These are phyloP conservation scores for Limonius californicus DNA, from an alignment of 1,140 invertebrate genomes.

Conservation along the genomic window DNA sequence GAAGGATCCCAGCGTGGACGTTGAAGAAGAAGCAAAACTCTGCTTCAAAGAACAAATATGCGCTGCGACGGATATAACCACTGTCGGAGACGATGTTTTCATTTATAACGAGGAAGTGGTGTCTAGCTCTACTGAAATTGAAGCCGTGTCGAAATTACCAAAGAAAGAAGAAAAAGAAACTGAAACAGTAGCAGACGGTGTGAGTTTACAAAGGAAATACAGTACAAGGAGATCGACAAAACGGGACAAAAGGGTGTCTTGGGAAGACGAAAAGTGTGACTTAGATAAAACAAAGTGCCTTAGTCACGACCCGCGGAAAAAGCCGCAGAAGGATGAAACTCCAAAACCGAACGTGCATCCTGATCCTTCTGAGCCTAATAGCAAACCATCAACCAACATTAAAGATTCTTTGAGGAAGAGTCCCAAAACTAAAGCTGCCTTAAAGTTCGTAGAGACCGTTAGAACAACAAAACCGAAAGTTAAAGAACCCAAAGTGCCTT, in stretches of 20 bases:
- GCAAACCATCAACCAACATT: background rate
- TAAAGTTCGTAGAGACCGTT: background rate
- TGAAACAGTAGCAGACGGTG: background rate
- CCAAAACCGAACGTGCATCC: too few species aligned
- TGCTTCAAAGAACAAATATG: background rate
- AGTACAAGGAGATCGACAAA: background rate
- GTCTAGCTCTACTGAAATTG: background rate
- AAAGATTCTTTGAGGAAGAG: background rate
- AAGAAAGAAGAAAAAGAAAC: background rate
- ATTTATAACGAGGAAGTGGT: background rate
- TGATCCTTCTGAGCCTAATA: background rate
- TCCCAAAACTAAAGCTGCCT: constrained; percentile 5
- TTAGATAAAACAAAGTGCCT: too few species aligned
- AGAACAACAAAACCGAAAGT: background rate
- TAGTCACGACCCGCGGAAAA: too few species aligned
- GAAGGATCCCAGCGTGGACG: too few species aligned
- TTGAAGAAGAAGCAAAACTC: background rate
- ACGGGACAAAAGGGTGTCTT: background rate
- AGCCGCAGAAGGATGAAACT: too few species aligned
- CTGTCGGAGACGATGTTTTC: background rate
- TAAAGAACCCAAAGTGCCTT: background rate
- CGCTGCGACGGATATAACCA: background rate
- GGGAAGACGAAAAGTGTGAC: background rate
- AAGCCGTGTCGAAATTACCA: background rate
- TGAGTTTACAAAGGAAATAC: background rate